These are phyloP conservation scores for Augochlorella aurata DNA, from an alignment of 2,888 invertebrate genomes.

Conservation along the genomic window DNA sequence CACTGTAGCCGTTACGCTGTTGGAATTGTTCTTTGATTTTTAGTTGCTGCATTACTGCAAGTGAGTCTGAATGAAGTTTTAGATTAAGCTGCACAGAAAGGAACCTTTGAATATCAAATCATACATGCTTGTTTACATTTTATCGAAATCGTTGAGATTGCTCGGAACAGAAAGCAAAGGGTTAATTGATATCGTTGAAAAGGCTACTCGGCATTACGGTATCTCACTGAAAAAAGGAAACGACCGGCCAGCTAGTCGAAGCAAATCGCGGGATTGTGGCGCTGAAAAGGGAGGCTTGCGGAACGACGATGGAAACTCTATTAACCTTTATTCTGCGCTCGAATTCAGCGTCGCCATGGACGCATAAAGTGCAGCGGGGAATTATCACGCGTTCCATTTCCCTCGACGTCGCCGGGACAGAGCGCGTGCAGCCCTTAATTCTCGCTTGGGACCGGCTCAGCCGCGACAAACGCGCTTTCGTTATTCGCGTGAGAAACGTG, in stretches of 20 bases:
- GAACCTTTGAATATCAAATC: too few species aligned
- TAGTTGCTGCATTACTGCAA: too few species aligned
- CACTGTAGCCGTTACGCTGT: too few species aligned
- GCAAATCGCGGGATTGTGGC: background rate
- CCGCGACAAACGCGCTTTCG: background rate
- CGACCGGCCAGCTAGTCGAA: background rate
- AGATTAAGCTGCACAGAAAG: too few species aligned
- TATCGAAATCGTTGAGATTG: too few species aligned
- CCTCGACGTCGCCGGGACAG: background rate
- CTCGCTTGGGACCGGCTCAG: background rate
- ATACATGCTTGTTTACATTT: too few species aligned
- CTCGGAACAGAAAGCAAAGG: too few species aligned
- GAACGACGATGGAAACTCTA: background rate
- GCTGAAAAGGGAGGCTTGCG: background rate
- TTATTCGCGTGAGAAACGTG: background rate
- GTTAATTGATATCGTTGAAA: too few species aligned
- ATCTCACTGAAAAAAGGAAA: too few species aligned
- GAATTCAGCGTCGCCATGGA: background rate
- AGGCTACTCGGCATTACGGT: too few species aligned
- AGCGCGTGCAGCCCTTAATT: background rate
- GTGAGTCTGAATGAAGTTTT: too few species aligned
- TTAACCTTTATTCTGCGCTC: background rate
- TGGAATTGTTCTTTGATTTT: too few species aligned
- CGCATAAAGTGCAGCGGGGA: background rate
- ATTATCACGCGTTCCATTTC: background rate